Evolutionary conservation across 2,888 invertebrate genomes (phyloP).

Genomic region (Dermolepida albohirtum): DNA sequence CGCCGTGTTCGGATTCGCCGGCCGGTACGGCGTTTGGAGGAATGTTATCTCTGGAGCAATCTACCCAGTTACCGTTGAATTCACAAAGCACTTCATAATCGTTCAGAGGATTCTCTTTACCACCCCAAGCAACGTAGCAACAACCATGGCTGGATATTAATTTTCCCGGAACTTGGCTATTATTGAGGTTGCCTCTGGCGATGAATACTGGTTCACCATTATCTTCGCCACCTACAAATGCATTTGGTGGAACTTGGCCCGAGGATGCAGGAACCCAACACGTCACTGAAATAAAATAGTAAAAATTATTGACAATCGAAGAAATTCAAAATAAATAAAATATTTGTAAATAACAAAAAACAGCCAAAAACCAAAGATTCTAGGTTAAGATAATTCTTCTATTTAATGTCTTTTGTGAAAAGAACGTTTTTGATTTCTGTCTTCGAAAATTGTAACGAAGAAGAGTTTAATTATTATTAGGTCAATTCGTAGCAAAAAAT

Average conservation of each 20-base stretch:
- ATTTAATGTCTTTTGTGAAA: too few relatives aligned
- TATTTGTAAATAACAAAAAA: too few relatives aligned
- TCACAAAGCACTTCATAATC: constrained; percentile 74
- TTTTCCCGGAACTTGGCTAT: constrained; percentile 83
- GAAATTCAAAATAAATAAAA: too few relatives aligned
- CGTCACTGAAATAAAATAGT: constrained; percentile 2
- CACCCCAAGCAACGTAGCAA: constrained; percentile 82
- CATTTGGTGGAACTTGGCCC: constrained; percentile 78
- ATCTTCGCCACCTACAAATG: constrained; percentile 76
- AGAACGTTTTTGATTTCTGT: too few relatives aligned
- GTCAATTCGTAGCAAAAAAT: too few relatives aligned
- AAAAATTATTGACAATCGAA: not conserved
- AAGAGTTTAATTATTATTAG: too few relatives aligned
- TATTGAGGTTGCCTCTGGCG: constrained; percentile 76
- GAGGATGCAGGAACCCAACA: constrained; percentile 77
- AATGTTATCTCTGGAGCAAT: constrained; percentile 68
- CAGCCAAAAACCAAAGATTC: too few relatives aligned
- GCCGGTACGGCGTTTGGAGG: constrained; percentile 79
- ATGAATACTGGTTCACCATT: constrained; percentile 74
- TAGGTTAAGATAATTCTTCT: too few relatives aligned
- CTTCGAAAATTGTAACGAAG: too few relatives aligned
- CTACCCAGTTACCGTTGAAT: constrained; percentile 62
- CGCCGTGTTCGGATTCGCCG: constrained; percentile 81
- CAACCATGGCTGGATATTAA: constrained; percentile 75
- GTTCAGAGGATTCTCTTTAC: constrained; percentile 75